Evolutionary conservation across 2,113 vertebrate species (phyloP).

Genomic region (Ophthalmolycus amberensis): DNA sequence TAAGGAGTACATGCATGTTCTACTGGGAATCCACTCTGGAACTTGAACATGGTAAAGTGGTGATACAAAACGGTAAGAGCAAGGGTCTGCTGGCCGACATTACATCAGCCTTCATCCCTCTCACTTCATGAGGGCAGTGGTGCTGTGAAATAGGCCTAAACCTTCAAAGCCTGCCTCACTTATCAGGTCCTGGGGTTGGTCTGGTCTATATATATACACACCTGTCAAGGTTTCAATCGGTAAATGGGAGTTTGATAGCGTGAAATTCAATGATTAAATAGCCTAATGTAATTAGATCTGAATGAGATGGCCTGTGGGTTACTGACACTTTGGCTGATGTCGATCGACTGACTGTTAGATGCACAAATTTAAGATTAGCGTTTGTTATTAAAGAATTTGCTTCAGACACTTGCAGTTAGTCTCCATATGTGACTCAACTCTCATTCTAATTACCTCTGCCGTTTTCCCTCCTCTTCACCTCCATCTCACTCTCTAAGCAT

Average conservation of each 20-base stretch:
- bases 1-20: neutral
- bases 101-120: neutral
- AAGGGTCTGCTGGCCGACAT: neutral
- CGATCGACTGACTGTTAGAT: neutral
- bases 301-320: neutral
- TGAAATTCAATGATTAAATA: conserved; percentile 28
- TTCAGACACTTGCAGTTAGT: neutral
- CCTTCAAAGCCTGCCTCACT: conserved; percentile 1
- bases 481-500: neutral
- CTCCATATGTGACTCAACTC: neutral
- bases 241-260: conserved; percentile 10
- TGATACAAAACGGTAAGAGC: neutral
- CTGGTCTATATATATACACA: neutral
- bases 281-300: conserved; percentile 38
- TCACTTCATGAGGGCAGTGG: neutral
- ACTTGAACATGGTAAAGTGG: neutral
- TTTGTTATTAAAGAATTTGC: neutral
- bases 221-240: conserved; percentile 17
- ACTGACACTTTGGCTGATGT: neutral
- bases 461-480: neutral
- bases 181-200: neutral
- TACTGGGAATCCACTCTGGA: neutral
- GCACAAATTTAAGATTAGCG: neutral
- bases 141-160: conserved; percentile 9
- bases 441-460: neutral